Evolutionary conservation across 2,797 vertebrate species (phyloP).

Genomic region (Acanthopagrus latus): DNA sequence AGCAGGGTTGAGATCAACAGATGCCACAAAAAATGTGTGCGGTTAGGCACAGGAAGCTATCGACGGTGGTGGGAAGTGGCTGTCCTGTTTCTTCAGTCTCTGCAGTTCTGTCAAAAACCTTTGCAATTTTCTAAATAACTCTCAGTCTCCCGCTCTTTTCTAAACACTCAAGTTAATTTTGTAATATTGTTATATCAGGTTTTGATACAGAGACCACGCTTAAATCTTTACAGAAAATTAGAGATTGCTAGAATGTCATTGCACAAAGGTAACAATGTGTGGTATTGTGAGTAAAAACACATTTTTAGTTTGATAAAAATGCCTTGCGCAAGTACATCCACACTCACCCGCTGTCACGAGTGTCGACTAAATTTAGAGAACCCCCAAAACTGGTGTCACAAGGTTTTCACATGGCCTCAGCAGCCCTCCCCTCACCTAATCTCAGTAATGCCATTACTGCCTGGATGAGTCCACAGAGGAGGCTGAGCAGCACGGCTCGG

Average conservation of each 20-base stretch:
- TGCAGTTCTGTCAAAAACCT: background rate
- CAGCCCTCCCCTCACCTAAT: constrained; percentile 87
- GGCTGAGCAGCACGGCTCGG: constrained; percentile 90
- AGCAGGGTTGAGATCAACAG: background rate
- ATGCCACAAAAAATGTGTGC: background rate
- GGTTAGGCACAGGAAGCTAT: constrained; percentile 55
- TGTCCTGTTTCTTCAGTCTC: constrained; percentile 26
- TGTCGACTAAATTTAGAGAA: constrained; percentile 6
- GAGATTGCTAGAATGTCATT: background rate
- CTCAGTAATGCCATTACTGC: constrained; percentile 90
- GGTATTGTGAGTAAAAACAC: background rate
- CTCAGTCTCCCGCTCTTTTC: background rate
- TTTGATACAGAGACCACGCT: background rate
- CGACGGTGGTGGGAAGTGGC: constrained; percentile 34
- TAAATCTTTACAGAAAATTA: background rate
- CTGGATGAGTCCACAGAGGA: constrained; percentile 93
- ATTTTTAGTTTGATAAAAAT: background rate
- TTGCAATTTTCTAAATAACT: background rate
- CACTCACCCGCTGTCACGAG: background rate
- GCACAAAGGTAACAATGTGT: background rate
- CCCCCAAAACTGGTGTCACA: constrained; percentile 23
- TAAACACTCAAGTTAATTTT: background rate
- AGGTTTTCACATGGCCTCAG: constrained; percentile 35
- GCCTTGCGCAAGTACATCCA: background rate
- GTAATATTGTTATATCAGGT: background rate